Evolutionary conservation across 2,888 invertebrate genomes (phyloP).

Genomic region (Bembecia ichneumoniformis): DNA sequence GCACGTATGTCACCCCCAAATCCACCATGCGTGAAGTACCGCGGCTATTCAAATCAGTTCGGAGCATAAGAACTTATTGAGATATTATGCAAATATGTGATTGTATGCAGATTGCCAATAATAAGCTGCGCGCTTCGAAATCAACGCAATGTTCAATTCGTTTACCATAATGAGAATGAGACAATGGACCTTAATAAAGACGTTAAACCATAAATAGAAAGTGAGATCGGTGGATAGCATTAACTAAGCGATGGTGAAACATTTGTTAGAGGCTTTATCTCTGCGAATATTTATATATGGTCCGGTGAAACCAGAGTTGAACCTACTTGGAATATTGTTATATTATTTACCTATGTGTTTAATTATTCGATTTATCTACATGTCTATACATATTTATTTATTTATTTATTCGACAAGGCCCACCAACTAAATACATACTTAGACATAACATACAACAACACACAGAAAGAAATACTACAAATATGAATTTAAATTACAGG

Average conservation of each 20-base stretch:
- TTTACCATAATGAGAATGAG: conserved; percentile 60
- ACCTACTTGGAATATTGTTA: too few species aligned
- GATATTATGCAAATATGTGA: conserved; percentile 69
- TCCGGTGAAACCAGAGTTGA: too few species aligned
- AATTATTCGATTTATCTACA: too few species aligned
- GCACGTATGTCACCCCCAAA: conserved; percentile 11
- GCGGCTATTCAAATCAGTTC: conserved; percentile 41
- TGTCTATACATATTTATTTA: too few species aligned
- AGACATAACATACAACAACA: too few species aligned
- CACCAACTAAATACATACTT: too few species aligned
- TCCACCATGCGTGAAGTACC: conserved; percentile 32
- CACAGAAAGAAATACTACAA: too few species aligned
- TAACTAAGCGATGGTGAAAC: conserved; percentile 8
- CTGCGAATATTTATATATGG: neutral
- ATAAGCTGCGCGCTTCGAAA: conserved; percentile 49
- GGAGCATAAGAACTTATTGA: conserved; percentile 47
- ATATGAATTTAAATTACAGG: too few species aligned
- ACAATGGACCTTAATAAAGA: conserved; percentile 67
- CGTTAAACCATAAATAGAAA: conserved; percentile 42
- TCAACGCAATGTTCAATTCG: conserved; percentile 48
- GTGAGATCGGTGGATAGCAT: conserved; percentile 38
- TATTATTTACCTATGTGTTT: too few species aligned
- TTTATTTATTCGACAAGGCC: too few species aligned
- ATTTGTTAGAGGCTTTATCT: conserved; percentile 1
- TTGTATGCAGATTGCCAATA: conserved; percentile 69